Percentiles rank a stretch among this genome's conserved stretches.
Evolutionary conservation across 2,888 invertebrate species (phyloP).

Genomic region (Caenorhabditis angaria): DNA sequence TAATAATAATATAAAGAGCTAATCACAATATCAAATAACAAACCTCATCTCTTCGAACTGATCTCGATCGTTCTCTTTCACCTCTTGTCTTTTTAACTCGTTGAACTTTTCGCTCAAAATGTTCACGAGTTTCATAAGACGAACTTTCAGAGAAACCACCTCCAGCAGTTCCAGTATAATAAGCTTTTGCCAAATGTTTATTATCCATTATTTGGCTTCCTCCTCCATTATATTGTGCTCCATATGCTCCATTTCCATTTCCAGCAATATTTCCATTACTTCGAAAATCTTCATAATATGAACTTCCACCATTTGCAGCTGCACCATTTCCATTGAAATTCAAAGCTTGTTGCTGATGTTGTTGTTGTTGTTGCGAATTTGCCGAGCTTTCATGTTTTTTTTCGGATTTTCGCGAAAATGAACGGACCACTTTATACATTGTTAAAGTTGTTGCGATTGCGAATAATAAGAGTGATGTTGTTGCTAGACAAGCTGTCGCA

Average conservation of each 20-base stretch:
- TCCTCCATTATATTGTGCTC: slow-evolving; percentile 13
- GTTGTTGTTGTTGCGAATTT: slow-evolving; percentile 12
- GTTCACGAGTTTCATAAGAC: slow-evolving; percentile 70
- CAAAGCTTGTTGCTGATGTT: slow-evolving; percentile 13
- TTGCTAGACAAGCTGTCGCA: slow-evolving; percentile 58
- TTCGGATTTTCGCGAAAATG: slow-evolving; percentile 74
- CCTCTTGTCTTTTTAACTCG: slow-evolving; percentile 66
- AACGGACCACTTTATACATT: slow-evolving; percentile 79
- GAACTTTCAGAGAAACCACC: slow-evolving; percentile 69
- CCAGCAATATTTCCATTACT: slow-evolving; percentile 73
- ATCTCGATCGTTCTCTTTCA: slow-evolving; percentile 62
- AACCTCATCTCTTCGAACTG: slow-evolving; percentile 55
- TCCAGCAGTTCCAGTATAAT: slow-evolving; percentile 30
- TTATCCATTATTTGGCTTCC: slow-evolving; percentile 77
- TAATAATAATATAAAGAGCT: slow-evolving; percentile 2
- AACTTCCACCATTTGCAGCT: slow-evolving; percentile 18
- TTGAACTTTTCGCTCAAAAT: slow-evolving; percentile 71
- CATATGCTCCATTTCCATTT: slow-evolving; percentile 70
- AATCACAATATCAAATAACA: neutral
- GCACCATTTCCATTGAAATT: slow-evolving; percentile 9
- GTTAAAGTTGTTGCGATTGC: slow-evolving; percentile 75
- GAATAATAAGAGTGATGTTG: slow-evolving; percentile 68
- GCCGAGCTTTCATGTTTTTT: slow-evolving; percentile 67
- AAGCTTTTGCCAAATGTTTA: slow-evolving; percentile 45
- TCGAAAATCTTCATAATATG: slow-evolving; percentile 41